These are phyloP conservation scores for Apolygus lucorum DNA, from an alignment of 1,140 invertebrate genomes.

Conservation along the genomic window DNA sequence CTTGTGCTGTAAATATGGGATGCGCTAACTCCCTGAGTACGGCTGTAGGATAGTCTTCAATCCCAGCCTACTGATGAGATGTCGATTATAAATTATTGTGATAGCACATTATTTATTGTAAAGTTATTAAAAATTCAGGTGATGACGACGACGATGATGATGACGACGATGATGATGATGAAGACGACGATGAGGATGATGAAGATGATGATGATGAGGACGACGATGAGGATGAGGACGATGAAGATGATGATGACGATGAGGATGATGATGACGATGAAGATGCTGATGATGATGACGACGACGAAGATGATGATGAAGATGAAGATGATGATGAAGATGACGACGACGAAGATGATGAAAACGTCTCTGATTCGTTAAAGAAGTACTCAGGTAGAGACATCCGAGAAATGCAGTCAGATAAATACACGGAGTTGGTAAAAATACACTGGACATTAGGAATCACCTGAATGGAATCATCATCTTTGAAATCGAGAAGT, in stretches of 20 bases:
- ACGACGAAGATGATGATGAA: conserved; percentile 43
- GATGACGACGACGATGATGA: conserved; percentile 46
- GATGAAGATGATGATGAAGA: conserved; percentile 39
- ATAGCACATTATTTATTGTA: conserved; percentile 38
- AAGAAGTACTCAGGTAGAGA: conserved; percentile 25
- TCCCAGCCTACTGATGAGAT: no score
- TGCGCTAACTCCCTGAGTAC: no score
- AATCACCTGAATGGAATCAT: no score
- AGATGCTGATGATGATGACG: conserved; percentile 43
- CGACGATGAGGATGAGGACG: conserved; percentile 39
- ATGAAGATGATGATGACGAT: conserved; percentile 43
- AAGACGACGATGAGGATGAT: conserved; percentile 39
- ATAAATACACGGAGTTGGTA: no score
- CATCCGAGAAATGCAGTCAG: no score
- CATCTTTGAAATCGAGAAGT: no score
- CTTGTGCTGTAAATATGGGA: no score
- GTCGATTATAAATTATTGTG: no score
- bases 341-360: conserved; percentile 38
- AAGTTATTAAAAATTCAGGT: conserved; percentile 24
- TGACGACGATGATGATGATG: conserved; percentile 41
- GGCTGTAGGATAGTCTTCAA: no score
- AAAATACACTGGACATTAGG: no score
- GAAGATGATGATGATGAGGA: conserved; percentile 38
- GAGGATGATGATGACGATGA: conserved; percentile 44
- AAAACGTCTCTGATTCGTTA: conserved; percentile 32